Base-by-base conservation (phyloP, 2,797 vertebrate species). In the Sternotherus odoratus region DNA sequence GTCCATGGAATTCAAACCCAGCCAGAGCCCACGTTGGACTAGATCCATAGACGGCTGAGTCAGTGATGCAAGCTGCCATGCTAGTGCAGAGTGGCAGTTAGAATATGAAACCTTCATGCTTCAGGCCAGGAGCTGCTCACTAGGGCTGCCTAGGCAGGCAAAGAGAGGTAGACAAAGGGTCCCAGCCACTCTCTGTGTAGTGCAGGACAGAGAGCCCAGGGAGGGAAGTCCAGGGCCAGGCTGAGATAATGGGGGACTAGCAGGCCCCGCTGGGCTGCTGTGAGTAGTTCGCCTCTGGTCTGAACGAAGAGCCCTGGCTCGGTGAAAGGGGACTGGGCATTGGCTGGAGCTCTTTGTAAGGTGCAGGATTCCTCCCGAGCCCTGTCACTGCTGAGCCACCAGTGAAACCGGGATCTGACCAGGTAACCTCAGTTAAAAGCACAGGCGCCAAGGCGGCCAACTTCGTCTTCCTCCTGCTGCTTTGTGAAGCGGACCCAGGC, bases 371-470 rank as follows among this genome's bases (percentile, higher is more conserved):
- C 69, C 39, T 72, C 69, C 66, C 69, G 4, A 19, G 15, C 24
- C 24, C 72, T 28, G 26, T 30, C 43, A 30, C 24, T 26, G 26
- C 26, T 30, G 13, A 28, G 46, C 4, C 46, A 30, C 43, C 43
- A 46, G 12, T 17, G 19, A 23, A 39, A 39, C 11, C 15, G 12
- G 26, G 43, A 48, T 46, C 72, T 28, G 72, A 75, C 63, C 26
- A 16, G 7, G 5, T 16, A 28, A 48, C 12, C 66, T 8, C 91
- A 94, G 95, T 81, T 82, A 43, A 46, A 96, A 89, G 77, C 15
- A 79, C 39, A 51, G 53, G 82, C 17, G 30, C 75, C 96, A 90
- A 43, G 23, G 69, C 23, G 4, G 43, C 26, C 39, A 26, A 46
- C 48, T 12, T 78, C 17, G 12, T 51, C 30, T n/a, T 48, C 43